Percentiles rank a stretch among this genome's conserved stretches.
Evolutionary conservation across 2,113 vertebrate species (phyloP).

Genomic region (Aepyceros melampus): DNA sequence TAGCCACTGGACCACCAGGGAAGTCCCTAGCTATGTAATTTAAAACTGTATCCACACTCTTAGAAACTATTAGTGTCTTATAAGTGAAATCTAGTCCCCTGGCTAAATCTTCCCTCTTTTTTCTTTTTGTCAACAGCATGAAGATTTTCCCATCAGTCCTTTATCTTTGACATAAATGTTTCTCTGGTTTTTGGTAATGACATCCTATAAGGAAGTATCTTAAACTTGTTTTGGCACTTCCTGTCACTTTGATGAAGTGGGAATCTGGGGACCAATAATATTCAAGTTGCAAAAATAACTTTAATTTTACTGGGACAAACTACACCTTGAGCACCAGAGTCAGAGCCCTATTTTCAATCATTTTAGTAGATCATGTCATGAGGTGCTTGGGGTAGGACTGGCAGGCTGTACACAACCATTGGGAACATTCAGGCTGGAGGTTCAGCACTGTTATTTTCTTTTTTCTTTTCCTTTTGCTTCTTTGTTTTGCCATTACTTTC

Average conservation of each 20-base stretch:
- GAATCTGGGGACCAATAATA: not conserved
- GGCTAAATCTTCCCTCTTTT: not conserved
- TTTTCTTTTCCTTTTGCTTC: not conserved
- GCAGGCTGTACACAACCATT: accelerated
- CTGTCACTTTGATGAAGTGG: not conserved
- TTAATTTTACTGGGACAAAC: conserved; percentile 68
- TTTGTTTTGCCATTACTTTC: conserved; percentile 83
- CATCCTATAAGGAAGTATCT: not conserved
- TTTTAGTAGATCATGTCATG: not conserved
- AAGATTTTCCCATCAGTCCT: not conserved
- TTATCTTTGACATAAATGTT: not conserved
- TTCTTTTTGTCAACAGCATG: not conserved
- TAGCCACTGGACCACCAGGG: not conserved
- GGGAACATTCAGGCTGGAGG: conserved; percentile 80
- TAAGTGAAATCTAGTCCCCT: not conserved
- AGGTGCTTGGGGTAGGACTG: not conserved
- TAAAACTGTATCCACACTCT: not conserved
- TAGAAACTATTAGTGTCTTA: not conserved
- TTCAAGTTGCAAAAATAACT: not conserved
- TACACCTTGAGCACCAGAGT: conserved; percentile 28
- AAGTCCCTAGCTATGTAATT: not conserved
- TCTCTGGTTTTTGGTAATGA: not conserved
- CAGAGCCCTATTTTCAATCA: not conserved
- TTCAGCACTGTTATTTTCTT: conserved; percentile 64
- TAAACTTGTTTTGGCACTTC: not conserved